Evolutionary conservation across 2,888 invertebrate species (phyloP).

Genomic region (Dynastes grantii): DNA sequence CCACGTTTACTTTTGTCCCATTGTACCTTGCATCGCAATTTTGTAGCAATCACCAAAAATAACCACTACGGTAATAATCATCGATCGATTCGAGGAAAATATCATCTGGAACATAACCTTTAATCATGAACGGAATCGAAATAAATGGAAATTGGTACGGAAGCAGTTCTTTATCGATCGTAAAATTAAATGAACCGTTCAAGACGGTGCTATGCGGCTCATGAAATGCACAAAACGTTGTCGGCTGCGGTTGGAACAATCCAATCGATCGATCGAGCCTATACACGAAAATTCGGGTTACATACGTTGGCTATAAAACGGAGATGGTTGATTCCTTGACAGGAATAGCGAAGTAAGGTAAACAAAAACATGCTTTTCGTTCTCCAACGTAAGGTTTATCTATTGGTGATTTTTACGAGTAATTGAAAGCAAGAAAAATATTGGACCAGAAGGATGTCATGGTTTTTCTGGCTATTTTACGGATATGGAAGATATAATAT

Average conservation of each 20-base stretch:
- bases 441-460: too few relatives aligned
- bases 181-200: constrained; percentile 36
- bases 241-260: constrained; percentile 6
- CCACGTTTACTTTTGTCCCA: too few relatives aligned
- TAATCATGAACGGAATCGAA: constrained; percentile 11
- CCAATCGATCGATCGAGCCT: not conserved
- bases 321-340: not conserved
- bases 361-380: too few relatives aligned
- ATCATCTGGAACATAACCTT: not conserved
- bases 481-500: too few relatives aligned
- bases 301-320: not conserved
- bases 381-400: too few relatives aligned
- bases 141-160: constrained; percentile 43
- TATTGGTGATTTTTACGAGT: too few relatives aligned
- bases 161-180: constrained; percentile 35
- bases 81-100: constrained; percentile 1
- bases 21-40: too few relatives aligned
- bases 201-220: constrained; percentile 16
- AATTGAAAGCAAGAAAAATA: too few relatives aligned
- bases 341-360: too few relatives aligned
- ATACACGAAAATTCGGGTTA: not conserved
- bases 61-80: not conserved
- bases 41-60: not conserved
- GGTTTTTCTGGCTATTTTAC: too few relatives aligned
- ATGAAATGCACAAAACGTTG: constrained; percentile 2